Base-by-base conservation (phyloP, 2,113 vertebrate genomes). In the Loxodonta africana region DNA sequence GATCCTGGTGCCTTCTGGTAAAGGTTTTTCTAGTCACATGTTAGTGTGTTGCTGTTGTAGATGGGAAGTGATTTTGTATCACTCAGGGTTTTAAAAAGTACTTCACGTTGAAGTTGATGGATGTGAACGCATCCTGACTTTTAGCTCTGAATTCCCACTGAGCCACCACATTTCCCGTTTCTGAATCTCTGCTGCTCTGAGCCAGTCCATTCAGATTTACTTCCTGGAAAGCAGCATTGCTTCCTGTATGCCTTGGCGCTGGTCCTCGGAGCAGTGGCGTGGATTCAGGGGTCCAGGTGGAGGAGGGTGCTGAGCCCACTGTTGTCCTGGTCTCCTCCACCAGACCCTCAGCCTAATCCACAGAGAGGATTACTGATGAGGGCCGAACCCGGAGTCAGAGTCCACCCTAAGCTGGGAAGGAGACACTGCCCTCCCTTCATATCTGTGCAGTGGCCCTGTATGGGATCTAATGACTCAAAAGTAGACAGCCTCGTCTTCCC, bases 151-250 rank as follows among this genome's bases (percentile, higher is more conserved):
- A 8, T 65, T 57, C 53, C 53, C 53, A 17, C 53, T 57, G 53
- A 57, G 53, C 53, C 25, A 3, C 23, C 63, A 6, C 63, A 65
- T 74, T 78, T 69, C 90, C 44, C 76, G 2, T 48, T 74, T 83
- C 57, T 76, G 63, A 84, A 63, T 85, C 37, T 18, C n/a, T 48
- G 44, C 62, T 44, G 3, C 76, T 51, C n/a, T 23, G 11, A 21
- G 8, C 41, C 6, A 2, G 71, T 8, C 63, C 63, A 28, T 65
- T 28, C 63, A 7, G n/a, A 51, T 57, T 46, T 0, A 60, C 93
- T 91, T 96, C 93, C 97, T 94, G 91, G 82, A 80, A 21, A 33
- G 33, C 25, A 33, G 78, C 48, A 28, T 26, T 12, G 71, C 46
- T n/a, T 57, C 71, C 62, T 14, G 3, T 25, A 2, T 37, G 10